These are phyloP conservation scores for Carcharodon carcharias DNA, from an alignment of 2,797 vertebrate genomes.

Conservation along the genomic window DNA sequence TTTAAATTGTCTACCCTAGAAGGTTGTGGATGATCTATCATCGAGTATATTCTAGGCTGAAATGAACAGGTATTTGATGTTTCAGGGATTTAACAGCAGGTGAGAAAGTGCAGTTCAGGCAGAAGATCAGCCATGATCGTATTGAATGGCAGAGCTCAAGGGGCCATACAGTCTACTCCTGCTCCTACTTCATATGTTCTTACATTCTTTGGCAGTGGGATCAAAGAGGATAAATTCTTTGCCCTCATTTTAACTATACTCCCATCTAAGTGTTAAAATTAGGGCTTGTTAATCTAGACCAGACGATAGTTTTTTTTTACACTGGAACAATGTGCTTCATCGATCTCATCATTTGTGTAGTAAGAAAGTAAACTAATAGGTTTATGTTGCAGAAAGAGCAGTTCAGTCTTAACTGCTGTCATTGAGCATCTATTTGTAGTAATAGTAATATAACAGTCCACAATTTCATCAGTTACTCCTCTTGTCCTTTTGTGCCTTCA, in stretches of 20 bases:
- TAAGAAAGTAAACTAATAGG: neutral
- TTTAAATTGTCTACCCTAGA: neutral
- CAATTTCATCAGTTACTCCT: neutral
- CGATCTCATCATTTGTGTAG: neutral
- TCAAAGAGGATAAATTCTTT: neutral
- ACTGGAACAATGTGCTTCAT: neutral
- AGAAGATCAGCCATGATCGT: neutral
- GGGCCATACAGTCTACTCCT: neutral
- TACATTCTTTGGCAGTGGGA: neutral
- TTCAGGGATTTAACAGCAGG: neutral
- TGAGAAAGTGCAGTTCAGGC: neutral
- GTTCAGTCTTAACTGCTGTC: neutral
- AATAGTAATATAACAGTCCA: neutral
- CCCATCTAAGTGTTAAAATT: neutral
- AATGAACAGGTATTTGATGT: neutral
- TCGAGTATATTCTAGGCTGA: neutral
- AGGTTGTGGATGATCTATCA: neutral
- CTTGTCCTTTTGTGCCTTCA: neutral
- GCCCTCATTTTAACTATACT: neutral
- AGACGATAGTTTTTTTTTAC: neutral
- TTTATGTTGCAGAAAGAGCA: neutral
- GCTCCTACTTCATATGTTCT: neutral
- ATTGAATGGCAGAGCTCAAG: neutral
- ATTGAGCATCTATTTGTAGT: neutral
- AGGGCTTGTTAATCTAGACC: neutral